phyloP scores from a whole-genome alignment of 1,140 invertebrate species.

The Hyles euphorbiae region DNA sequence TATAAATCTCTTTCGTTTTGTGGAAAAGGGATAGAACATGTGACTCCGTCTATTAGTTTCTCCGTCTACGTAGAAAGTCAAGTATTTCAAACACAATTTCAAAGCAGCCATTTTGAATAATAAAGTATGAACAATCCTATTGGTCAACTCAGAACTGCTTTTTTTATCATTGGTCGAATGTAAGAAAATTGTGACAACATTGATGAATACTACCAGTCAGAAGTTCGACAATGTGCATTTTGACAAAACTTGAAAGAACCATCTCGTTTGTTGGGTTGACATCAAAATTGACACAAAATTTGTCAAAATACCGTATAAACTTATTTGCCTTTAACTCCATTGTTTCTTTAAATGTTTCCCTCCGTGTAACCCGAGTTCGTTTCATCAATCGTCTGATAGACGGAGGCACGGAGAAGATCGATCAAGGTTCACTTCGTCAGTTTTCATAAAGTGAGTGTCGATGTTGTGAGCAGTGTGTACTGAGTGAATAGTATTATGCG shows the following conservation, averaged over 20 bases:
- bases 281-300: slow-evolving; percentile 60
- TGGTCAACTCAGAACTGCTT: not conserved
- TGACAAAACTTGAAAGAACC: not conserved
- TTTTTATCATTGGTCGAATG: not conserved
- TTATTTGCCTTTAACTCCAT: slow-evolving; percentile 53
- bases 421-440: slow-evolving; percentile 13
- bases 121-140: not conserved
- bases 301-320: slow-evolving; percentile 70
- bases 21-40: no score
- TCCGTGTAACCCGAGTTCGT: slow-evolving; percentile 37
- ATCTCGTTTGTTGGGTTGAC: slow-evolving; percentile 29
- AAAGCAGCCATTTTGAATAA: slow-evolving; percentile 20
- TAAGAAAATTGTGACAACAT: no score
- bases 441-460: slow-evolving; percentile 24
- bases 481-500: slow-evolving; percentile 46
- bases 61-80: no score
- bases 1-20: no score
- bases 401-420: slow-evolving; percentile 1
- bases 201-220: no score
- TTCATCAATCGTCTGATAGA: slow-evolving; percentile 30
- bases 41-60: no score
- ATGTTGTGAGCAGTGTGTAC: no score
- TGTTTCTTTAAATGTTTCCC: slow-evolving; percentile 56
- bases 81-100: no score
- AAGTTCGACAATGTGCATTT: no score